Base-by-base conservation (phyloP, 2,888 invertebrate species). In the Eucriotettix oculatus region DNA sequence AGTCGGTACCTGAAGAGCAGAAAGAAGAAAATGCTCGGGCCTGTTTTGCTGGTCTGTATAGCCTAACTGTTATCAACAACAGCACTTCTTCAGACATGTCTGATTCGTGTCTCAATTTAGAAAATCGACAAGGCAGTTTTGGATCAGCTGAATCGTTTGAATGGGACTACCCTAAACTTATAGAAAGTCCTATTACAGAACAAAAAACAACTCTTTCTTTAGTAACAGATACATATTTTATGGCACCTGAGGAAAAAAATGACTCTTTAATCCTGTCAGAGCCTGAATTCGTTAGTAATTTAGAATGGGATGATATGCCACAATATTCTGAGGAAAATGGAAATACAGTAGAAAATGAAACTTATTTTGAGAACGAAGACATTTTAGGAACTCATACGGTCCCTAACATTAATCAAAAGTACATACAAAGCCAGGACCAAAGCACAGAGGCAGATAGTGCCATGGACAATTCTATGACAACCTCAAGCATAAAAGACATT, bases 1-100 rank as follows among this genome's bases (percentile, higher is more conserved):
- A 60, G 43, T 53, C 53, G 42, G 48, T 40, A 14, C n/a, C 57
- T 56, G n/a, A 54, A 54, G 64, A 61, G 11, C 10, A 54, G 52
- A 64, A 62, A 53, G 59, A 63, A 52, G 59, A 65, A 52, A 64
- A 62, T 42, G 65, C 65, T 52, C 63, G 66, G 10, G 65, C 62
- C 16, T 66, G 66, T 56, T 66, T 66, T 63, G 58, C 65, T 58
- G 67, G 68, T 11, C 62, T 68, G 29, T 68, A 68, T 58, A 67
- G 68, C 57, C 62, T 68, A 40, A 68, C 68, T 14, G 66, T 66
- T 16, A 66, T 68, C 16, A 67, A 66, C 41, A 65, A 64, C 16
- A 67, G 67, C 56, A 65, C 66, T 41, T 66, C 66, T 9, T 66
- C 66, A 42, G 68, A 68, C 41, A 54, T 66, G 29, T 66, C 66